These are phyloP conservation scores for Apteryx mantelli DNA, from an alignment of 2,113 vertebrate genomes.

Conservation along the genomic window DNA sequence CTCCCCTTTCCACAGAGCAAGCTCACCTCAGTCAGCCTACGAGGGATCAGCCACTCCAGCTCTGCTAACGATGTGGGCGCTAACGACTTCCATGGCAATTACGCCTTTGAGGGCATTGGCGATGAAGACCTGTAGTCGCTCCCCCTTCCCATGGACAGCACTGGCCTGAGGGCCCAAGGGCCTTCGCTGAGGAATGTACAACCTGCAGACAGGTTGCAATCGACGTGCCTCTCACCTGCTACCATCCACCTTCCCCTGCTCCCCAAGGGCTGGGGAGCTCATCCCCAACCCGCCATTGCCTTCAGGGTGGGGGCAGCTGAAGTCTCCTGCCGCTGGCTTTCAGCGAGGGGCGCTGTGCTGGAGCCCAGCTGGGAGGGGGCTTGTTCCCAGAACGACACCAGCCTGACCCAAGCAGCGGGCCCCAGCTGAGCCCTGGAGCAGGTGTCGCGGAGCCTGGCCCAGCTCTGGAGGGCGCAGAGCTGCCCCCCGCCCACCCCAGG, in stretches of 20 bases:
- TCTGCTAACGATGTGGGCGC: conserved; percentile 86
- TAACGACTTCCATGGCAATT: conserved; percentile 95
- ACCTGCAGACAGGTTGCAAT: conserved; percentile 66
- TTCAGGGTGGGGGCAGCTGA: conserved; percentile 12
- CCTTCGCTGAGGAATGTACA: conserved; percentile 65
- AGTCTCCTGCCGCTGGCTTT: conserved; percentile 43
- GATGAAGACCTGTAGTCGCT: conserved; percentile 93
- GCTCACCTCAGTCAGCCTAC: conserved; percentile 92
- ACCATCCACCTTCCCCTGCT: conserved; percentile 24
- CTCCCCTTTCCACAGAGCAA: conserved; percentile 84
- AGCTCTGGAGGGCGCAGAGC: neutral
- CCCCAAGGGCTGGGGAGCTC: conserved; percentile 19
- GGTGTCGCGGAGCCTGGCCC: neutral
- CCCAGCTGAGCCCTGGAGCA: neutral
- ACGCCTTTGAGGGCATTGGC: conserved; percentile 97
- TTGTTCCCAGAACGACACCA: neutral
- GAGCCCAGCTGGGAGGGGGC: conserved; percentile 40
- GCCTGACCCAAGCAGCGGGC: neutral
- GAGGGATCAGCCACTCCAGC: conserved; percentile 92
- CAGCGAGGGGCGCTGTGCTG: neutral
- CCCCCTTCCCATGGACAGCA: neutral
- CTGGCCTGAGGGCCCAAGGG: neutral
- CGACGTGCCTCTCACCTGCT: conserved; percentile 53
- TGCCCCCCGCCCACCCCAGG: neutral
- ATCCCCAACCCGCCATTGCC: neutral